phyloP scores from a whole-genome alignment of 2,113 vertebrate species.

The Sclerurus mexicanus region DNA sequence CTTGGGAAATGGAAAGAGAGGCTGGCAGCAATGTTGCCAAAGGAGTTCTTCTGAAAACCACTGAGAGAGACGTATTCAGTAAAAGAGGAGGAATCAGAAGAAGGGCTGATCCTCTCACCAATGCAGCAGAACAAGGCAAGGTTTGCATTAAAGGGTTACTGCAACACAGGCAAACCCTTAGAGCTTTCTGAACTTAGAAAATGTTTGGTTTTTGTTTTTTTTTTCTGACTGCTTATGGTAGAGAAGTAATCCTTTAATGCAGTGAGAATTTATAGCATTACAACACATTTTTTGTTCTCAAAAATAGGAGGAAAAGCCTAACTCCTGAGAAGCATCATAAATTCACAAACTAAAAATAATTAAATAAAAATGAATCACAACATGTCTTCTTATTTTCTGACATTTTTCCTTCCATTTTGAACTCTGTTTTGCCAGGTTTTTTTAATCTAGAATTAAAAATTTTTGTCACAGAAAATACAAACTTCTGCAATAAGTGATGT shows the following conservation, averaged over 20 bases:
- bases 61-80: not conserved
- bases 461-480: not conserved
- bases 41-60: not conserved
- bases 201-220: fast-evolving
- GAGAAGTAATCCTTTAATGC: not conserved
- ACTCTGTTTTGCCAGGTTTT: not conserved
- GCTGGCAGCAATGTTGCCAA: not conserved
- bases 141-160: not conserved
- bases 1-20: not conserved
- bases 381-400: not conserved
- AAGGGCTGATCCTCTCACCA: not conserved
- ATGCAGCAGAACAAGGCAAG: not conserved
- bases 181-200: not conserved
- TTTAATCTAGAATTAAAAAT: not conserved
- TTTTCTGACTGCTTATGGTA: not conserved
- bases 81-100: not conserved
- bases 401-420: not conserved
- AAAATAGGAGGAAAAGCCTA: not conserved
- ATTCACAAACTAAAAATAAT: not conserved
- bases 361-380: not conserved
- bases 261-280: not conserved
- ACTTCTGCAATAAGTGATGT: not conserved
- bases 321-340: not conserved
- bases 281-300: not conserved
- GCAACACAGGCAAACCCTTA: not conserved